These are phyloP conservation scores for Dufourea novaeangliae DNA, from an alignment of 1,140 invertebrate species.

Conservation along the genomic window DNA sequence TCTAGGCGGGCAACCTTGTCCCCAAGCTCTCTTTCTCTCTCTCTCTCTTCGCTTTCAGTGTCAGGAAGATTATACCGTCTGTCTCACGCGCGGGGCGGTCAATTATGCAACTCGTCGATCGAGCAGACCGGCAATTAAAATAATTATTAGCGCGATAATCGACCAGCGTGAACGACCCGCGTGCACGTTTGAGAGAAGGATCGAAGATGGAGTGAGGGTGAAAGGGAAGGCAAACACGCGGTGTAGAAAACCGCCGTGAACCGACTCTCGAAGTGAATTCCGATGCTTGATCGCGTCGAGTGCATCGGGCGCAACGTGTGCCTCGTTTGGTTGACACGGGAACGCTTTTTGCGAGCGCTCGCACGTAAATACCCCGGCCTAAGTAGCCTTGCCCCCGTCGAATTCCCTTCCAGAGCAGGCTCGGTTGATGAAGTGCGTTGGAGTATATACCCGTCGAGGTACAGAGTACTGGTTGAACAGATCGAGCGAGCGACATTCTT, in stretches of 20 bases:
- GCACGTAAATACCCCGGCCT: slow-evolving; percentile 11
- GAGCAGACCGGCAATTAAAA: no score
- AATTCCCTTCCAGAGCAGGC: slow-evolving; percentile 20
- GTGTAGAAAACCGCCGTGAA: background rate
- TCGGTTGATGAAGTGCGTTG: background rate
- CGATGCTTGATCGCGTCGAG: slow-evolving; percentile 3
- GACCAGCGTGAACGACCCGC: no score
- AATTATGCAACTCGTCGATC: background rate
- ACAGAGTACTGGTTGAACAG: background rate
- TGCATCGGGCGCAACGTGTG: background rate
- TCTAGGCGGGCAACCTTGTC: background rate
- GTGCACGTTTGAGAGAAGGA: background rate
- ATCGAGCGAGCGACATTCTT: slow-evolving; percentile 14
- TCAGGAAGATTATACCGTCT: background rate
- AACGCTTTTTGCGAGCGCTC: slow-evolving; percentile 35
- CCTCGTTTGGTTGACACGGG: slow-evolving; percentile 7
- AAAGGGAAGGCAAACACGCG: background rate
- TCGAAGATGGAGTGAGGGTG: background rate
- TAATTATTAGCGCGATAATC: no score
- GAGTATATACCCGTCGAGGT: no score
- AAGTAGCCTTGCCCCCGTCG: slow-evolving; percentile 30
- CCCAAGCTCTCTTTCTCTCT: no score
- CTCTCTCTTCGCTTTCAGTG: slow-evolving; percentile 2
- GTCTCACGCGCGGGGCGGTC: background rate
- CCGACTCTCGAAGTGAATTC: background rate